A percentile compares a stretch with the other conserved stretches of the same genome.
Evolutionary conservation across 2,113 vertebrate genomes (phyloP).

Genomic region (Myotis lucifugus): DNA sequence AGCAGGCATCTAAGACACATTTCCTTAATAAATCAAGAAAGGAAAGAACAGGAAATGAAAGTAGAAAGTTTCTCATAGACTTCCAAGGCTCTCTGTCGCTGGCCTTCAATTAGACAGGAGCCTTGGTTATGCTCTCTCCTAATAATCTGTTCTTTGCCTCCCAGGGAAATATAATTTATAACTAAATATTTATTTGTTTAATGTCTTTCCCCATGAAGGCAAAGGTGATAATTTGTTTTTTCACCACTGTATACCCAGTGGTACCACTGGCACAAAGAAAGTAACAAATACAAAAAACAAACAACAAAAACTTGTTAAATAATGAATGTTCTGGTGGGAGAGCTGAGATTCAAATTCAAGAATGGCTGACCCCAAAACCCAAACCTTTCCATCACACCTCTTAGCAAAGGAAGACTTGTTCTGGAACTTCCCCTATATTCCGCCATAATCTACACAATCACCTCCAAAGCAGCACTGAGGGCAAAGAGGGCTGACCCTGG

Average conservation of each 20-base stretch:
- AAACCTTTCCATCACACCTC: not conserved
- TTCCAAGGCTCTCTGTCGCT: not conserved
- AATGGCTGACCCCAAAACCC: not conserved
- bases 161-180: not conserved
- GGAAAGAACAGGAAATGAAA: constrained; percentile 23
- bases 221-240: not conserved
- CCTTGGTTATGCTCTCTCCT: not conserved
- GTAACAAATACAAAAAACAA: not conserved
- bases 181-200: constrained; percentile 28
- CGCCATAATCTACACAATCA: not conserved
- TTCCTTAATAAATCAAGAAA: constrained; percentile 20
- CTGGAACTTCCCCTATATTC: not conserved
- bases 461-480: not conserved
- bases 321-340: not conserved
- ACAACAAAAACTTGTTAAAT: not conserved
- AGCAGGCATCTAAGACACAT: not conserved
- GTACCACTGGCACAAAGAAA: not conserved
- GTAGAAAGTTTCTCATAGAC: not conserved
- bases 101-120: not conserved
- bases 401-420: not conserved
- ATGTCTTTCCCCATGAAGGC: not conserved
- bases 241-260: not conserved
- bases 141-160: constrained; percentile 42
- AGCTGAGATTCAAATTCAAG: not conserved
- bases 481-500: not conserved